Base-by-base conservation (phyloP, 1,140 invertebrate genomes). In the Drosophila orosa region DNA sequence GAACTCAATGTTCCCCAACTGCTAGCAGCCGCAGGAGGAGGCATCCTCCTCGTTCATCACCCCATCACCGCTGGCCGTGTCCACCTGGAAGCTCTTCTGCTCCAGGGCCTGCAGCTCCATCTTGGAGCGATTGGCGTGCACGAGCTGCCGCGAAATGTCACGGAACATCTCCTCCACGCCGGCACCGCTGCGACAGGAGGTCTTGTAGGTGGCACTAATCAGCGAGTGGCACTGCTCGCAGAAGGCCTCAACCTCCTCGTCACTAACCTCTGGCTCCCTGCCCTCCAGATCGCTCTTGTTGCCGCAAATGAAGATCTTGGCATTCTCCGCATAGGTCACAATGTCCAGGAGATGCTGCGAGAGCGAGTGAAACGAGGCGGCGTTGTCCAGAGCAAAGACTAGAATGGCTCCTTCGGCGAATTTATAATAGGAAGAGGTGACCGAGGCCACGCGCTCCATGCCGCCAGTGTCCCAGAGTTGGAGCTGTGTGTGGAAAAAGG, bases 381-480 rank as follows among this genome's bases (percentile, higher is more conserved):
- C 95, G 93, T 98, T 98, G 85, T 98, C 97, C 62, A 98, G 92
- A 33, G 97, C 96, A 93, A 98, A 98, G 0, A 98, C 97, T 45
- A 98, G 92, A 78, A 98, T 96, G 50, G 97, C 97, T 62, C 96
- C 97, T 92, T 98, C 97, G 12, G 97, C 96, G 93, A 97, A 98
- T 93, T 98, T 98, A 86, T 98, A 98, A 90, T 98, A 98, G 78
- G 96, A 97, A 15, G 96, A 97, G 3, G 97, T 98, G 10, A 98
- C 96, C n/a, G 96, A 97, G 27, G 97, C 97, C 37, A 98, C 97
- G 91, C 97, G 94, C 93, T 98, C 97, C 96, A 98, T 97, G 65
- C 97, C 97, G 80, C 97, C 97, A 44, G 97, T 98, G 86, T 98
- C 97, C 97, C 97, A 98, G 79, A 98, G 92, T 93, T 98, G 97